phyloP scores from a whole-genome alignment of 2,113 vertebrate species.

The Phalacrocorax pelagicus region DNA sequence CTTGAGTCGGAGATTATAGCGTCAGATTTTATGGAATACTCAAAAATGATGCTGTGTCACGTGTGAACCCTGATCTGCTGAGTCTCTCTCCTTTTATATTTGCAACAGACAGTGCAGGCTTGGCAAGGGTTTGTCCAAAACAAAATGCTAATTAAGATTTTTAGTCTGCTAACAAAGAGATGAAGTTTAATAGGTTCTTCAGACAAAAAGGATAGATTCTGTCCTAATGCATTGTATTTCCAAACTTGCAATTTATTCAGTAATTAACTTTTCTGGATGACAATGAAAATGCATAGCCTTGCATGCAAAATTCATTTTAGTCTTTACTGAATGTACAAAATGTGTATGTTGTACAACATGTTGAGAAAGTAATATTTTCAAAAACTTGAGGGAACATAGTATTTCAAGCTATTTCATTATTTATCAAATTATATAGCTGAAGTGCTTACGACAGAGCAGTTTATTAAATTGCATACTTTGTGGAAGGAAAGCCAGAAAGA shows the following conservation, averaged over 20 bases:
- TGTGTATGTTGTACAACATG: not conserved
- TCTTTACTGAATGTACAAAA: not conserved
- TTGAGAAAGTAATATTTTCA: not conserved
- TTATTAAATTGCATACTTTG: not conserved
- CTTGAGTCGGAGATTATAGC: not conserved
- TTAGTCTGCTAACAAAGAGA: slow-evolving; percentile 45
- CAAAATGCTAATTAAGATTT: slow-evolving; percentile 66
- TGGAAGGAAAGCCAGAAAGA: not conserved
- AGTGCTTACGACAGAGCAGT: not conserved
- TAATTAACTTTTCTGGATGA: slow-evolving; percentile 69
- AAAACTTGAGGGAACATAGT: not conserved
- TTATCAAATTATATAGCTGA: not conserved
- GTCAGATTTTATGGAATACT: not conserved
- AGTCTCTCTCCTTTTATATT: not conserved
- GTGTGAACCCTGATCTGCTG: not conserved
- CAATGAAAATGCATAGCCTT: slow-evolving; percentile 23
- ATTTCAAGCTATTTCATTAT: not conserved
- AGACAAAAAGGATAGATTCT: slow-evolving; percentile 67
- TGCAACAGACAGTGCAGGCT: slow-evolving; percentile 8
- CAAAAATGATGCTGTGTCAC: not conserved
- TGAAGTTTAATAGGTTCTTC: slow-evolving; percentile 72
- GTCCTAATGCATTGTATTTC: slow-evolving; percentile 52
- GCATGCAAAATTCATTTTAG: slow-evolving; percentile 36
- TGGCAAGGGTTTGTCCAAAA: slow-evolving; percentile 37
- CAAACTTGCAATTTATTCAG: slow-evolving; percentile 56